Base-by-base conservation (phyloP, 2,797 vertebrate species). In the Orientallactaga sibirica region DNA sequence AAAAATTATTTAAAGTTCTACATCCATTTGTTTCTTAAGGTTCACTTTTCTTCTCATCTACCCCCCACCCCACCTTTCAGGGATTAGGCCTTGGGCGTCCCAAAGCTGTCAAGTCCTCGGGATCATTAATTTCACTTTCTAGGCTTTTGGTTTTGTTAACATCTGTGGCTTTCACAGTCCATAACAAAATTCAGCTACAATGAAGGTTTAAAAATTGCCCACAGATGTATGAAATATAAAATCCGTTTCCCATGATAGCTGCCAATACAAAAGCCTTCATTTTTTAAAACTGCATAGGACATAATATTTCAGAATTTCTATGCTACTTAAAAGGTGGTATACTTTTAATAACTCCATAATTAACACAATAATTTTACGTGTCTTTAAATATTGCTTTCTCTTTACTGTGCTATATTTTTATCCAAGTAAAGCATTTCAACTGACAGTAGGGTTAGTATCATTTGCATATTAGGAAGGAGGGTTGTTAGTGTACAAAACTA, bases 121-220 rank as follows among this genome's bases (percentile, higher is more conserved):
- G 5, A 5, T 88, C 7, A 27, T 94, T 92, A 74, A 66, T 88
- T 85, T 88, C 52, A 75, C 70, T 76, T 88, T 91, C 33, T 7
- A 70, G 5, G 4, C 80, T 76, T 88, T 22, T 74, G 66, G 3
- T 74, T 70, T 48, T 92, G 2, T 75, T 58, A 20, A 68, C 43
- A 85, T 2, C 74, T 92, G 22, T 79, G 25, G 9, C 24, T 90
- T 89, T 73, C 27, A 3, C 12, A 25, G 4, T 76, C 22, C 7
- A 16, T 52, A 52, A 18, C 19, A 73, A 55, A 4, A 70, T 86
- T 67, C 80, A 58, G 15, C 66, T 71, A 79, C 82, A 87, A 64
- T 79, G 18, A 4, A 19, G 7, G 5, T 68, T 43, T 48, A 33
- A 41, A 81, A 85, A 16, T 14, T 58, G 16, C 55, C 12, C 55